Conservation (phyloP, 1,140 invertebrate species). For the Hydropsyche tenuis region DNA sequence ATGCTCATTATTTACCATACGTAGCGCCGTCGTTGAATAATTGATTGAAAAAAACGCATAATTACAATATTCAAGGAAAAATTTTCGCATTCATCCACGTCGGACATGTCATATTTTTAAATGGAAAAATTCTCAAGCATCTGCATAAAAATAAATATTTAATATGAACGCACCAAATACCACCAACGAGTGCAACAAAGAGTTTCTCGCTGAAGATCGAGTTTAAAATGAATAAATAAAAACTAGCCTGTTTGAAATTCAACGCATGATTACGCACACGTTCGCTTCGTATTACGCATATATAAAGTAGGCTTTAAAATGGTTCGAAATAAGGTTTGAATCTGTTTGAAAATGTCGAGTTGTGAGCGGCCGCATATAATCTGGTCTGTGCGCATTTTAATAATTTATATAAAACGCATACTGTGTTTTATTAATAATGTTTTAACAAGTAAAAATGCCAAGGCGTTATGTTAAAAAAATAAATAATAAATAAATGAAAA, state of each 20-base stretch:
- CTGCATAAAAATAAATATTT: constrained; percentile 3
- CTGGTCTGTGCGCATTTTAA: constrained; percentile 36
- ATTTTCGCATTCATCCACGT: too few relatives aligned
- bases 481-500: constrained; percentile 20
- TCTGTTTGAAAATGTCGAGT: neutral
- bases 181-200: constrained; percentile 29
- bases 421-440: neutral
- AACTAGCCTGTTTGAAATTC: constrained; percentile 43
- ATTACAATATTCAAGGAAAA: too few relatives aligned
- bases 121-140: too few relatives aligned
- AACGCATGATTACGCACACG: constrained; percentile 45
- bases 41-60: too few relatives aligned
- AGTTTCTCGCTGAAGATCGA: constrained; percentile 31
- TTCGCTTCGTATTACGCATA: constrained; percentile 3
- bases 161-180: constrained; percentile 13
- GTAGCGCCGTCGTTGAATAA: too few relatives aligned
- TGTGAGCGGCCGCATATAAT: too few relatives aligned
- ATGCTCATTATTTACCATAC: too few relatives aligned
- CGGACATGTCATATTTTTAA: too few relatives aligned
- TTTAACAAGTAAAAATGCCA: constrained; percentile 44
- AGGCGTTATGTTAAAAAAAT: constrained; percentile 39
- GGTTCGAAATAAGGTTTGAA: too few relatives aligned
- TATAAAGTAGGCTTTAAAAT: too few relatives aligned
- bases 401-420: constrained; percentile 38
- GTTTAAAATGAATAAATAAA: constrained; percentile 24